Percentiles rank a stretch among this genome's conserved stretches.
Conservation (phyloP, 2,888 invertebrate genomes). For the Vanessa cardui region DNA sequence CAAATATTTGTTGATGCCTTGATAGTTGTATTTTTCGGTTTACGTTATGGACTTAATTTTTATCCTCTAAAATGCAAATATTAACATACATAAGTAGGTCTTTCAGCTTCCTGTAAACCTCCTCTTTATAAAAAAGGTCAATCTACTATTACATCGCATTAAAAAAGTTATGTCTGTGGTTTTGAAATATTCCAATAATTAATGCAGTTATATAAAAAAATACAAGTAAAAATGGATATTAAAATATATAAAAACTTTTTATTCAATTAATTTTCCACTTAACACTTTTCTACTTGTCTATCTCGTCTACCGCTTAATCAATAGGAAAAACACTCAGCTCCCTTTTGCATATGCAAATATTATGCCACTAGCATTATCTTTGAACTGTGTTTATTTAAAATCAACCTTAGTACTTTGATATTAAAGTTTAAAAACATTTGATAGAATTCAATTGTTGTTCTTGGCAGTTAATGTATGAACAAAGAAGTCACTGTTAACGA, state of each 20-base stretch:
- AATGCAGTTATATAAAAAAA: too few species aligned
- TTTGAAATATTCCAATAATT: too few species aligned
- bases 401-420: not conserved
- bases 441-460: slow-evolving; percentile 25
- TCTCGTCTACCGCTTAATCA: slow-evolving; percentile 68
- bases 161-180: too few species aligned
- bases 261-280: not conserved
- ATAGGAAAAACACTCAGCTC: slow-evolving; percentile 74
- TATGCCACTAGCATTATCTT: slow-evolving; percentile 57
- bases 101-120: too few species aligned
- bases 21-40: too few species aligned
- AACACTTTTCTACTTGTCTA: slow-evolving; percentile 47
- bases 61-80: too few species aligned
- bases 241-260: not conserved
- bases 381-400: slow-evolving; percentile 26
- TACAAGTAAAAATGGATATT: too few species aligned
- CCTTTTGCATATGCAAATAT: slow-evolving; percentile 78
- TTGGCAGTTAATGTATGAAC: slow-evolving; percentile 33
- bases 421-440: slow-evolving; percentile 18
- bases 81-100: too few species aligned
- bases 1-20: too few species aligned
- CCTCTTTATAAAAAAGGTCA: too few species aligned
- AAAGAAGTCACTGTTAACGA: slow-evolving; percentile 22
- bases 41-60: too few species aligned
- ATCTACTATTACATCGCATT: too few species aligned